phyloP scores from a whole-genome alignment of 2,113 vertebrate species.

The Monarcha castaneiventris region DNA sequence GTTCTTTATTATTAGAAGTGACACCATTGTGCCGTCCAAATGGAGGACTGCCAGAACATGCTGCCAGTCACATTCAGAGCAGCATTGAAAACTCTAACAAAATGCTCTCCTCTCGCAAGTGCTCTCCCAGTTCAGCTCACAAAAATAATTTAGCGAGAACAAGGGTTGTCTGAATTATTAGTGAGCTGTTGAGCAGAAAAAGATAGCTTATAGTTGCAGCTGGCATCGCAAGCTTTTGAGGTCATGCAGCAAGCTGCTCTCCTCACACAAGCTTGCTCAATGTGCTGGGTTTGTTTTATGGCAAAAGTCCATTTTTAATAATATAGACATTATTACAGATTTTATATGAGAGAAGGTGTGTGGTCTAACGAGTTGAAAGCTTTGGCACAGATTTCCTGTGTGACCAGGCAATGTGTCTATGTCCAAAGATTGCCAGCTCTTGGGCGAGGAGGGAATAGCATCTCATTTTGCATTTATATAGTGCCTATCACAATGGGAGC shows the following conservation, averaged over 20 bases:
- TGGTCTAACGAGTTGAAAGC: constrained; percentile 19
- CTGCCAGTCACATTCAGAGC: constrained; percentile 67
- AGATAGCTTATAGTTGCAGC: constrained; percentile 33
- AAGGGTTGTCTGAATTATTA: constrained; percentile 65
- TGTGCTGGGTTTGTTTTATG: constrained; percentile 11
- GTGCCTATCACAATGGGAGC: neutral
- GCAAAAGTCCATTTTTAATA: constrained; percentile 59
- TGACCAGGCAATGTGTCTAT: constrained; percentile 19
- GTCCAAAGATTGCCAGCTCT: constrained; percentile 1
- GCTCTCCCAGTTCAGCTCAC: constrained; percentile 69
- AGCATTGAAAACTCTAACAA: constrained; percentile 40
- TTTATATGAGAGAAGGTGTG: constrained; percentile 27
- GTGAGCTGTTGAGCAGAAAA: constrained; percentile 63
- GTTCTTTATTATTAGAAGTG: constrained; percentile 63
- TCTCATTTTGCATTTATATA: neutral
- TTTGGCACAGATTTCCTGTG: neutral
- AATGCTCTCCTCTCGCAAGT: constrained; percentile 58
- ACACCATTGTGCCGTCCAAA: constrained; percentile 54
- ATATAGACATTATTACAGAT: constrained; percentile 43
- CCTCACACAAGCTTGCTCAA: neutral
- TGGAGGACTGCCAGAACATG: constrained; percentile 65
- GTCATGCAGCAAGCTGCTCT: neutral
- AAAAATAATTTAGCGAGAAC: constrained; percentile 66
- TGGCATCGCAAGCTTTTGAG: neutral
- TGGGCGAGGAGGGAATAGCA: neutral